Conservation (phyloP, 64 coral and sea anemone species). For the Actinia equina region DNA sequence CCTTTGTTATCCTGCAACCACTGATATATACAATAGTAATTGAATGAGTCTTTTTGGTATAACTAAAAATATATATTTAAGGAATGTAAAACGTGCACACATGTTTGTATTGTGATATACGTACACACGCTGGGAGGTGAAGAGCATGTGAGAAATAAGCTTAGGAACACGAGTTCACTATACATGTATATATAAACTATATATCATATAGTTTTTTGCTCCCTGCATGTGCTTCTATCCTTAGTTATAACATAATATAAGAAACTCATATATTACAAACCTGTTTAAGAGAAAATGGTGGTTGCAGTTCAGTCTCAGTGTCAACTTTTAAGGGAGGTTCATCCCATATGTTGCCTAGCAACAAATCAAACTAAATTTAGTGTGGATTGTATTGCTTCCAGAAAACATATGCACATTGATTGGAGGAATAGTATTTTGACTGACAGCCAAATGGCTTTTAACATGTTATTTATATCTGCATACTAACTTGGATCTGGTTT, state of each 20-base stretch:
- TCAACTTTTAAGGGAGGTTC: conserved; percentile 74
- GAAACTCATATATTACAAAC: background rate
- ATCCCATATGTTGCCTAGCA: conserved; percentile 61
- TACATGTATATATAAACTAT: too few species aligned
- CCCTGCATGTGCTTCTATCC: too few species aligned
- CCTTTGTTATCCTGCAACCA: conserved; percentile 49
- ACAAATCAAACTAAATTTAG: background rate
- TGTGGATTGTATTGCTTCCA: background rate
- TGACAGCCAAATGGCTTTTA: background rate
- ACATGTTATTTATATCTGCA: background rate
- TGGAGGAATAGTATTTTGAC: background rate
- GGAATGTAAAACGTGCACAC: too few species aligned
- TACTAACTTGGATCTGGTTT: conserved; percentile 22
- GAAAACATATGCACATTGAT: background rate
- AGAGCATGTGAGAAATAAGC: too few species aligned
- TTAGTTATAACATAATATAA: too few species aligned
- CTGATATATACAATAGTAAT: background rate
- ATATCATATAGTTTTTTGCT: too few species aligned
- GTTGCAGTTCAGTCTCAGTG: conserved; percentile 37
- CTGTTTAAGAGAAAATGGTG: conserved; percentile 75
- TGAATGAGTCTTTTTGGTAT: too few species aligned
- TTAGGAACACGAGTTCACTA: too few species aligned
- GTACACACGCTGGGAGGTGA: too few species aligned
- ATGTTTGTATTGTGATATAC: too few species aligned
- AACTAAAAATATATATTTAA: too few species aligned